phyloP scores from a whole-genome alignment of 2,113 vertebrate species.

The Clupea harengus region DNA sequence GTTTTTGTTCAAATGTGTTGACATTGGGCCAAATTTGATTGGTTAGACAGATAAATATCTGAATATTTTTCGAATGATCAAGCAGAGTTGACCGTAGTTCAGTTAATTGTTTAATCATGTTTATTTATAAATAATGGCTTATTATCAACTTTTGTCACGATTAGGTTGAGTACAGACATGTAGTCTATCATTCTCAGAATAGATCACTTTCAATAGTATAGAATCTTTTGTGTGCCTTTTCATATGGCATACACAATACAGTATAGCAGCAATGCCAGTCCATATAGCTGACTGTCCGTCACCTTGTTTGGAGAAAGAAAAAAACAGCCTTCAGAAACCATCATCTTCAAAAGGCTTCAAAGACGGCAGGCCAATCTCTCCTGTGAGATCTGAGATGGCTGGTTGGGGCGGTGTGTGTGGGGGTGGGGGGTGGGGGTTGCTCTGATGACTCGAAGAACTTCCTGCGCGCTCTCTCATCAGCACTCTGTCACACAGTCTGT shows the following conservation, averaged over 20 bases:
- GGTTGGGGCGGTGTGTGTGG: not conserved
- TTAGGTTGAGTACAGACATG: not conserved
- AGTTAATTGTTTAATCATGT: too few relatives aligned
- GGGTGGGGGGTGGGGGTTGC: constrained; percentile 47
- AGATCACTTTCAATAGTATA: not conserved
- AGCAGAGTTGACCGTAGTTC: too few relatives aligned
- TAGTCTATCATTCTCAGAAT: not conserved
- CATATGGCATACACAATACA: not conserved
- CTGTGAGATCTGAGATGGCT: constrained; percentile 23
- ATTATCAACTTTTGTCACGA: too few relatives aligned
- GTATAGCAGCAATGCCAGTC: not conserved
- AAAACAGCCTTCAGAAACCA: not conserved
- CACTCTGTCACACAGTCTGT: constrained; percentile 53
- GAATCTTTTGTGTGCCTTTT: not conserved
- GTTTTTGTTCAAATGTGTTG: too few relatives aligned
- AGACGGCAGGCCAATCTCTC: constrained; percentile 3
- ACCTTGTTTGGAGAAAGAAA: not conserved
- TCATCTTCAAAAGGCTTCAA: constrained; percentile 13
- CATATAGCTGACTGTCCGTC: not conserved
- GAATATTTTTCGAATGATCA: too few relatives aligned
- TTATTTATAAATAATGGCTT: too few relatives aligned
- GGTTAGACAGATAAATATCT: too few relatives aligned
- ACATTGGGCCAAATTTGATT: too few relatives aligned
- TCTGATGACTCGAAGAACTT: constrained; percentile 48
- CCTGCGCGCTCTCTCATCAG: constrained; percentile 50